Percentiles rank a stretch among this genome's conserved stretches.
phyloP scores from a whole-genome alignment of 2,888 invertebrate species.

The Laothoe populi region DNA sequence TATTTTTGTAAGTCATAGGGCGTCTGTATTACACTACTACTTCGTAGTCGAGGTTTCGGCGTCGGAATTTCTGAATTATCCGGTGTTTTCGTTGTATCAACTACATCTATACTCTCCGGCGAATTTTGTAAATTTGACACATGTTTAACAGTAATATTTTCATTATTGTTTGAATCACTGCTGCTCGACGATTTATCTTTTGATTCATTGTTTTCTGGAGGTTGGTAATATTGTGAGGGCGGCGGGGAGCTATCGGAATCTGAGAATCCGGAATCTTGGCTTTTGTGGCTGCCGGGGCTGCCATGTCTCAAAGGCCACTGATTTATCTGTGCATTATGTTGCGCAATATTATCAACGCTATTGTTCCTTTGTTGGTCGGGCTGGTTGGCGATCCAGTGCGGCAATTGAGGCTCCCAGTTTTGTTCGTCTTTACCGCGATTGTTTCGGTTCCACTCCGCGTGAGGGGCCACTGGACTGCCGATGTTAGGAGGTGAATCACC shows the following conservation, averaged over 20 bases:
- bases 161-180: slow-evolving; percentile 77
- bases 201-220: slow-evolving; percentile 60
- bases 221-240: slow-evolving; percentile 70
- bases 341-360: slow-evolving; percentile 67
- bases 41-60: slow-evolving; percentile 74
- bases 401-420: slow-evolving; percentile 81
- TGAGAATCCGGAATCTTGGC: slow-evolving; percentile 92
- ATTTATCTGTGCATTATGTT: slow-evolving; percentile 64
- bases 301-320: slow-evolving; percentile 80
- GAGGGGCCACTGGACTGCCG: slow-evolving; percentile 72
- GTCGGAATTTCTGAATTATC: slow-evolving; percentile 58
- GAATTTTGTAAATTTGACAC: slow-evolving; percentile 71
- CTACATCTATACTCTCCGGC: slow-evolving; percentile 59
- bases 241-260: slow-evolving; percentile 89
- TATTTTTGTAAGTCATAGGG: slow-evolving; percentile 81
- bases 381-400: slow-evolving; percentile 80
- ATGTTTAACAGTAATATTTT: slow-evolving; percentile 76
- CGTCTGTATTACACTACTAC: slow-evolving; percentile 81
- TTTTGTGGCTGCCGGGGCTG: slow-evolving; percentile 87
- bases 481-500: slow-evolving; percentile 77
- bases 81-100: slow-evolving; percentile 56
- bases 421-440: slow-evolving; percentile 61
- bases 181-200: slow-evolving; percentile 72
- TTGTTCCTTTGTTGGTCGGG: slow-evolving; percentile 71
- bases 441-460: slow-evolving; percentile 62